These are phyloP conservation scores for Papilio glaucus DNA, from an alignment of 1,140 invertebrate species.

Conservation along the genomic window DNA sequence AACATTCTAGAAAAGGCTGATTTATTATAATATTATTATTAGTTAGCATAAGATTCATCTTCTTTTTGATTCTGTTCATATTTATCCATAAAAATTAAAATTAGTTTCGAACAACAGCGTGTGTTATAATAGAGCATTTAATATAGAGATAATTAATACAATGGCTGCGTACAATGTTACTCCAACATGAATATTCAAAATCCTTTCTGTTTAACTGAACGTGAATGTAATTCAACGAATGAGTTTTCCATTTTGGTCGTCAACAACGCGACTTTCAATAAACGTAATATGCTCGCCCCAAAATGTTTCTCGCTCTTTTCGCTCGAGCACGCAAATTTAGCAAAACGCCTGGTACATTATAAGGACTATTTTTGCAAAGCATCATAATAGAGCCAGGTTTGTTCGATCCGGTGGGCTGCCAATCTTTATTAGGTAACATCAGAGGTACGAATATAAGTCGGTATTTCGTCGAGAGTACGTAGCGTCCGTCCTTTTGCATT, in stretches of 20 bases:
- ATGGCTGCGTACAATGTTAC: background rate
- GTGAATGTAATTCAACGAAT: slow-evolving; percentile 27
- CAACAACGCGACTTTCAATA: slow-evolving; percentile 38
- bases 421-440: slow-evolving; percentile 77
- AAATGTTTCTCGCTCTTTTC: slow-evolving; percentile 41
- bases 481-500: slow-evolving; percentile 66
- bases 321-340: slow-evolving; percentile 43
- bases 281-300: slow-evolving; percentile 42
- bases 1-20: too few species aligned
- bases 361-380: slow-evolving; percentile 46
- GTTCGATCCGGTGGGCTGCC: slow-evolving; percentile 74
- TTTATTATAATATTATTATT: too few species aligned
- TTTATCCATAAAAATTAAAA: slow-evolving; percentile 2
- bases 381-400: slow-evolving; percentile 49
- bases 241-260: slow-evolving; percentile 31
- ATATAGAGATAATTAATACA: background rate
- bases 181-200: slow-evolving; percentile 22
- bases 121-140: background rate
- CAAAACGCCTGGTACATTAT: slow-evolving; percentile 19
- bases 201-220: slow-evolving; percentile 27
- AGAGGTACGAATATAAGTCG: slow-evolving; percentile 62
- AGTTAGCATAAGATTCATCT: too few species aligned
- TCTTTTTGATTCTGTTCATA: too few species aligned
- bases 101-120: background rate
- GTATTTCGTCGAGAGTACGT: slow-evolving; percentile 59